Conservation (phyloP, 2,113 vertebrate genomes). For the Acrocephalus kingi region DNA sequence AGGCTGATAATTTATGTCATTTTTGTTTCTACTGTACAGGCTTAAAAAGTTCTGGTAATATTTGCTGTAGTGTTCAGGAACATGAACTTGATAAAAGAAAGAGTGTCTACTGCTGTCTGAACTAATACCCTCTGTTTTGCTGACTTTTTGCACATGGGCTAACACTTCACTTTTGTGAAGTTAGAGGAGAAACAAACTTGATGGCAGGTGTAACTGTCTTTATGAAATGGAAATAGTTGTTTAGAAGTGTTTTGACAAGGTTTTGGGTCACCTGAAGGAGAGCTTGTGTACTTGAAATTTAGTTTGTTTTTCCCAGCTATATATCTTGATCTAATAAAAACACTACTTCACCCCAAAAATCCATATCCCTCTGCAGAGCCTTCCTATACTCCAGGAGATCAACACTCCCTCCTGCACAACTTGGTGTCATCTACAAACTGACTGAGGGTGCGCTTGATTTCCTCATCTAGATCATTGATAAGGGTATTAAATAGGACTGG, state of each 20-base stretch:
- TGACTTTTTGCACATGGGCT: not conserved
- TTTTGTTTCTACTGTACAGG: not conserved
- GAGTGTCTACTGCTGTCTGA: not conserved
- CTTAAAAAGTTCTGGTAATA: not conserved
- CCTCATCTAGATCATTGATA: not conserved
- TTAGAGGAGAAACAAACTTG: not conserved
- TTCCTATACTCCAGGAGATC: not conserved
- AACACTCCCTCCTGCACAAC: not conserved
- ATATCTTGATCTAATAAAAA: not conserved
- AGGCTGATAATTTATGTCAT: not conserved
- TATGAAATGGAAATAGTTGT: not conserved
- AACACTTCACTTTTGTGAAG: not conserved
- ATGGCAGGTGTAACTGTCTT: not conserved
- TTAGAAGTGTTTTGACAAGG: not conserved
- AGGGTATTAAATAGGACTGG: not conserved
- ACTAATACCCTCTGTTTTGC: not conserved
- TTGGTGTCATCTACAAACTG: not conserved
- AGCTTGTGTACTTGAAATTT: not conserved
- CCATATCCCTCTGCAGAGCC: not conserved
- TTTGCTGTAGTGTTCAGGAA: not conserved
- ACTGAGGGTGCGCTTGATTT: not conserved
- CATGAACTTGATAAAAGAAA: not conserved
- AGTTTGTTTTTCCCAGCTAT: not conserved
- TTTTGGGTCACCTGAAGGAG: not conserved
- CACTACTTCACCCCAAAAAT: not conserved